Percentiles rank a stretch among this genome's conserved stretches.
phyloP scores from a whole-genome alignment of 2,113 vertebrate species.

The Vulpes vulpes region DNA sequence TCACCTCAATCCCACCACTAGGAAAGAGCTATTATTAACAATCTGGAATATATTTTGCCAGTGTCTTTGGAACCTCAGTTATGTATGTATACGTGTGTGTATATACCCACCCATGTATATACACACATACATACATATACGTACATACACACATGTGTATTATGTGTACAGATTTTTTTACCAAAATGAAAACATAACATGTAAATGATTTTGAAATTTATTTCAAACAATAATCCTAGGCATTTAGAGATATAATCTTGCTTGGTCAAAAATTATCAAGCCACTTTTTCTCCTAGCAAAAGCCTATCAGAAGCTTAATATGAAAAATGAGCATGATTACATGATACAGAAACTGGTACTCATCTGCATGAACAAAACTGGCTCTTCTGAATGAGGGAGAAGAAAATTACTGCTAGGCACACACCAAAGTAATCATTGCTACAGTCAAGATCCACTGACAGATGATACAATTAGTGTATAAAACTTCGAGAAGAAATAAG shows the following conservation, averaged over 20 bases:
- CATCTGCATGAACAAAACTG: neutral
- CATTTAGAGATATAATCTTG: neutral
- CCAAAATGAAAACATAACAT: slow-evolving; percentile 46
- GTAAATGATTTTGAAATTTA: slow-evolving; percentile 30
- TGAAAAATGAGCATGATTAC: neutral
- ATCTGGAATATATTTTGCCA: neutral
- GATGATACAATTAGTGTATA: neutral
- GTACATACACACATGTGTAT: neutral
- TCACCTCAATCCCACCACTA: neutral
- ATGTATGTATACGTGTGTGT: neutral
- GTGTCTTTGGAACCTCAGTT: neutral
- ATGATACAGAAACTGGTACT: neutral
- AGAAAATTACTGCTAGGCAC: slow-evolving; percentile 1
- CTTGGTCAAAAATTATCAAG: slow-evolving; percentile 10
- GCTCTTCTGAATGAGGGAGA: slow-evolving; percentile 13
- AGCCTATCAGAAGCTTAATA: slow-evolving; percentile 23
- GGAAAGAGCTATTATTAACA: neutral
- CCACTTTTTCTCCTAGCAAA: slow-evolving; percentile 13
- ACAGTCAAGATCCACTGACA: neutral
- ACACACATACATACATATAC: neutral
- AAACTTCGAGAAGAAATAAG: slow-evolving; percentile 12
- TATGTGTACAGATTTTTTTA: neutral
- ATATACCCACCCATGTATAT: no score
- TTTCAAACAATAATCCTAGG: slow-evolving; percentile 50
- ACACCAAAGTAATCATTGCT: neutral